Evolutionary conservation across 2,888 invertebrate genomes (phyloP), one percentile per base, ranked within the genome.

Genomic region (Mesorhabditis belari): DNA sequence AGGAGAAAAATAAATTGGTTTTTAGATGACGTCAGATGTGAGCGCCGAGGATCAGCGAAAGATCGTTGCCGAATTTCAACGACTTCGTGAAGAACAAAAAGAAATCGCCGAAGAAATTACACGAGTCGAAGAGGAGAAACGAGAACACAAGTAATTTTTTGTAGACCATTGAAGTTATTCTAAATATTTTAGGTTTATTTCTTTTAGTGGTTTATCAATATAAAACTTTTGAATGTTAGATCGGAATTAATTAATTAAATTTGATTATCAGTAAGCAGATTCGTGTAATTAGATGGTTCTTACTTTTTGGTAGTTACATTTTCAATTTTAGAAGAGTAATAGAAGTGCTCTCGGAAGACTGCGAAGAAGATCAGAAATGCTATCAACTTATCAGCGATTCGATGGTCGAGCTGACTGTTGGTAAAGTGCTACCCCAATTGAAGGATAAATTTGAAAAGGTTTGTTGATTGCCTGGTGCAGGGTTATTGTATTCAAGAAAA

Each of bases 21-120:
- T 19, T 51, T n/a, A 19, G 19, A n/a, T 51, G 19, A 12, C 51
- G 9, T 12, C 51, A 12, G 23, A 62, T 24, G n/a, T n/a, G n/a
- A 67, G 65, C 24, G 65, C 67, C 29, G 73, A 71, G 26, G 74
- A 75, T 24, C 75, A 76, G 58, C 62, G 65, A 50, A 70, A 73
- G 44, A 67, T 76, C 23, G 74, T 76, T 3, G 73, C 74, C 25
- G 65, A 62, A 21, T 76, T 75, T 63, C 75, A 76, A 59, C 63
- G 63, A 57, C 65, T 76, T 5, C 66, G 76, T 21, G 74, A 76
- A 25, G 67, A 75, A 56, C 76, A 76, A 49, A 71, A 74, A 26
- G 65, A 66, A 12, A 64, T 72, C 24, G 74, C 70, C 24, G 60
- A 49, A 26, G 76, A 75, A 57, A 65, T 75, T 1, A 69, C 71